These are phyloP conservation scores for Tragelaphus eurycerus DNA, from an alignment of 2,797 vertebrate species.

Conservation along the genomic window DNA sequence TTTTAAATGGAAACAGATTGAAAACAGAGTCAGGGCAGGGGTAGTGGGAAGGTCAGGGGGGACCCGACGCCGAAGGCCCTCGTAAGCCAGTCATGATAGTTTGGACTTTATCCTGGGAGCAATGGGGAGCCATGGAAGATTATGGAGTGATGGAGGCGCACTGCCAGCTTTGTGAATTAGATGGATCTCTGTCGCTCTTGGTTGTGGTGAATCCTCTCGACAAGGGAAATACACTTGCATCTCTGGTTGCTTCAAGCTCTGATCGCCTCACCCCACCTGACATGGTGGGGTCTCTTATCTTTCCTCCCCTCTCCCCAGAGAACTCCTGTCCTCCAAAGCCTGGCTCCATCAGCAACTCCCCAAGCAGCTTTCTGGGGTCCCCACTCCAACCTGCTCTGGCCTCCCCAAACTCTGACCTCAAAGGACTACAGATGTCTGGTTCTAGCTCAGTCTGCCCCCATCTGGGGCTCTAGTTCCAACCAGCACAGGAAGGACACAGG, in stretches of 20 bases:
- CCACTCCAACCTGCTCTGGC: neutral
- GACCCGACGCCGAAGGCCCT: neutral
- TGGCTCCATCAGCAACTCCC: neutral
- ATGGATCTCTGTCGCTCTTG: neutral
- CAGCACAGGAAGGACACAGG: neutral
- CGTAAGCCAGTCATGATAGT: neutral
- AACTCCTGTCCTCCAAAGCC: neutral
- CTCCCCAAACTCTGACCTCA: neutral
- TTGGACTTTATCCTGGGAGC: neutral
- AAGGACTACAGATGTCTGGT: neutral
- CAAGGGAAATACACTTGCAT: neutral
- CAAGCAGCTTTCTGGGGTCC: neutral
- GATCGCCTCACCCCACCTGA: accelerated
- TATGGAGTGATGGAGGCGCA: neutral
- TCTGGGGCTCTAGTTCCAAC: neutral
- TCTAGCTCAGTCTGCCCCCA: neutral
- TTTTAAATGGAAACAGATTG: neutral
- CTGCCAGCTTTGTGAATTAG: neutral
- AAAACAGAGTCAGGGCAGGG: neutral
- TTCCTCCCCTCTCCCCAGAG: neutral
- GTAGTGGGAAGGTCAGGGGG: too few relatives aligned
- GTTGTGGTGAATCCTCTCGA: neutral
- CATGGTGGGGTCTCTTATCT: neutral
- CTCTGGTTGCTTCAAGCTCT: neutral
- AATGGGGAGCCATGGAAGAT: neutral